A percentile compares a stretch with the other conserved stretches of the same genome.
These are phyloP conservation scores for Pemphigus obesinymphae DNA, from an alignment of 1,140 invertebrate genomes.

Conservation along the genomic window DNA sequence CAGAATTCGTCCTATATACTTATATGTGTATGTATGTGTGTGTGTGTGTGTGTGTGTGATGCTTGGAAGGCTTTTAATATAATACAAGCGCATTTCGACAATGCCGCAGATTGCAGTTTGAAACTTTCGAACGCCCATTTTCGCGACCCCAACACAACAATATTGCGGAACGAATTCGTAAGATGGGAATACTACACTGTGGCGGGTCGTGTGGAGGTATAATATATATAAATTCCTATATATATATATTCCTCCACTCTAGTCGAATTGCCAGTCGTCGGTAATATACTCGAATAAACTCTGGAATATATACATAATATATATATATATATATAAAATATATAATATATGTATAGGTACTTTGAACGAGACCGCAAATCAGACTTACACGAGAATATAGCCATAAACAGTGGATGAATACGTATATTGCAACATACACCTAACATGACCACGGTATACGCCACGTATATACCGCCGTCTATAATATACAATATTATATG, in stretches of 20 bases:
- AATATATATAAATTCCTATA: not conserved
- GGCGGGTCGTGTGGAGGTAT: not conserved
- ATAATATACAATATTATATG: not conserved
- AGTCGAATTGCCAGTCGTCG: constrained; percentile 10
- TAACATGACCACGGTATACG: not conserved
- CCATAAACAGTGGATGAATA: too few relatives aligned
- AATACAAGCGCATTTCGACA: constrained; percentile 36
- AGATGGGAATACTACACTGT: not conserved
- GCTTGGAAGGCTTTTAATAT: constrained; percentile 29
- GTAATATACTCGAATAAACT: constrained; percentile 18
- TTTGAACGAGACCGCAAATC: constrained; percentile 4
- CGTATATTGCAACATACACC: too few relatives aligned
- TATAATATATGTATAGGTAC: not conserved
- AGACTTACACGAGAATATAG: not conserved
- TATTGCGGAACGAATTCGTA: constrained; percentile 28
- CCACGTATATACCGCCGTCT: not conserved
- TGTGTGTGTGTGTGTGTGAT: not conserved
- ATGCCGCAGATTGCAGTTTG: constrained; percentile 41
- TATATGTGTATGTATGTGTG: not conserved
- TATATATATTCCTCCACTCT: not conserved
- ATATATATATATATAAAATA: not conserved
- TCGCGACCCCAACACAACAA: constrained; percentile 31
- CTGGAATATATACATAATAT: not conserved
- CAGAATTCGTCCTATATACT: not conserved
- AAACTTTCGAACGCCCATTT: constrained; percentile 38